These are phyloP conservation scores for Chironomus riparius DNA, from an alignment of 2,888 invertebrate species.

Conservation along the genomic window DNA sequence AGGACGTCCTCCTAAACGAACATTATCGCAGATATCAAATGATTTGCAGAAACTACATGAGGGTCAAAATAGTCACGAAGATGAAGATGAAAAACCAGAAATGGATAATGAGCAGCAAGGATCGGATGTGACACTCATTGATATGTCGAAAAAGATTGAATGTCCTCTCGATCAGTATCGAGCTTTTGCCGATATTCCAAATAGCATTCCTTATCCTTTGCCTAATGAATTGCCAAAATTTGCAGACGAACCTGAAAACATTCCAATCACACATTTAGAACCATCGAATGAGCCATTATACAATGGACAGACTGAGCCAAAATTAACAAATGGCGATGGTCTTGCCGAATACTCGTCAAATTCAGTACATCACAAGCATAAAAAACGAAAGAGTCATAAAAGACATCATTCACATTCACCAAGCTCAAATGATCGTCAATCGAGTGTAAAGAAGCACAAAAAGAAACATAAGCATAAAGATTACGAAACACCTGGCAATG, in stretches of 20 bases:
- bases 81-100: not conserved
- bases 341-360: not conserved
- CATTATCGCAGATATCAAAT: slow-evolving; percentile 6
- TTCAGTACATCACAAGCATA: slow-evolving; percentile 44
- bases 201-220: slow-evolving; percentile 17
- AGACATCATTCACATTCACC: slow-evolving; percentile 56
- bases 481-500: slow-evolving; percentile 45
- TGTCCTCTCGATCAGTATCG: slow-evolving; percentile 18
- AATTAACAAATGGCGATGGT: slow-evolving; percentile 6
- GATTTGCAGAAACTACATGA: slow-evolving; percentile 7
- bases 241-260: not conserved
- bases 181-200: slow-evolving; percentile 7
- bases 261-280: not conserved
- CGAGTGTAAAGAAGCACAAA: slow-evolving; percentile 65
- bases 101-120: no score
- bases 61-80: not conserved
- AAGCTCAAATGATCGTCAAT: slow-evolving; percentile 45
- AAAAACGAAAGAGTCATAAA: slow-evolving; percentile 65
- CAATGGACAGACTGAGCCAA: not conserved
- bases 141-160: not conserved
- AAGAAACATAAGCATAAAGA: slow-evolving; percentile 73
- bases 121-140: not conserved
- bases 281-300: not conserved
- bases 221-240: not conserved
- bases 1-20: not conserved